phyloP scores from a whole-genome alignment of 2,113 vertebrate species.

The Galbula dea region DNA sequence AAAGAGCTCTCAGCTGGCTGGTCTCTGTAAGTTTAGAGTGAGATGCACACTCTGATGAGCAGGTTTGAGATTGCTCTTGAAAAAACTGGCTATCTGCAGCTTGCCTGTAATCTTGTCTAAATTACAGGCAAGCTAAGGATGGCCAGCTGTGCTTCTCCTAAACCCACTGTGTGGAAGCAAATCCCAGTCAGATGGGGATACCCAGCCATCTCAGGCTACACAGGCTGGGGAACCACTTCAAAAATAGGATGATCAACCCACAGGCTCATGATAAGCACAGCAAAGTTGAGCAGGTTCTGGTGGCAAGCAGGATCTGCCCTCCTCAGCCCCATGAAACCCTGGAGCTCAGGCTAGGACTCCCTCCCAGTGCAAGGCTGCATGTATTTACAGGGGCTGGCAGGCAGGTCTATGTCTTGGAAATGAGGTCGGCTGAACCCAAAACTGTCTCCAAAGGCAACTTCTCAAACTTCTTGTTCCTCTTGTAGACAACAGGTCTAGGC shows the following conservation, averaged over 20 bases:
- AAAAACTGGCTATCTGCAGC: neutral
- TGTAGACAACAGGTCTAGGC: neutral
- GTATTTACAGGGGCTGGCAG: neutral
- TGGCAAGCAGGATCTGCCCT: neutral
- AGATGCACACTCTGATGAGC: slow-evolving; percentile 17
- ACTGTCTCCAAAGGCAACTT: neutral
- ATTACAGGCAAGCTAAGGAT: neutral
- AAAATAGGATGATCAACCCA: fast-evolving
- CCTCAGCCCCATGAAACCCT: fast-evolving
- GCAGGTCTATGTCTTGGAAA: neutral
- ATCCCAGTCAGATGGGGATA: neutral
- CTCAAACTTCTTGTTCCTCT: neutral
- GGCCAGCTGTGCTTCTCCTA: neutral
- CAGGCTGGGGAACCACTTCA: neutral
- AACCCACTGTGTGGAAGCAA: neutral
- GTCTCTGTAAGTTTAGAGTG: neutral
- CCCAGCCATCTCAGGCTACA: neutral
- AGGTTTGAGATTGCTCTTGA: neutral
- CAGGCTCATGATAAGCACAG: fast-evolving
- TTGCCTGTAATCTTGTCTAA: neutral
- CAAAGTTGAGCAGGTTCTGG: neutral
- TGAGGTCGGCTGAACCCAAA: neutral
- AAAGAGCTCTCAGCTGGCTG: slow-evolving; percentile 40
- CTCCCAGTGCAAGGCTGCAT: neutral
- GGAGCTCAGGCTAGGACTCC: neutral